Evolutionary conservation across 2,797 vertebrate genomes (phyloP).

Genomic region (Acrocephalus scirpaceus): DNA sequence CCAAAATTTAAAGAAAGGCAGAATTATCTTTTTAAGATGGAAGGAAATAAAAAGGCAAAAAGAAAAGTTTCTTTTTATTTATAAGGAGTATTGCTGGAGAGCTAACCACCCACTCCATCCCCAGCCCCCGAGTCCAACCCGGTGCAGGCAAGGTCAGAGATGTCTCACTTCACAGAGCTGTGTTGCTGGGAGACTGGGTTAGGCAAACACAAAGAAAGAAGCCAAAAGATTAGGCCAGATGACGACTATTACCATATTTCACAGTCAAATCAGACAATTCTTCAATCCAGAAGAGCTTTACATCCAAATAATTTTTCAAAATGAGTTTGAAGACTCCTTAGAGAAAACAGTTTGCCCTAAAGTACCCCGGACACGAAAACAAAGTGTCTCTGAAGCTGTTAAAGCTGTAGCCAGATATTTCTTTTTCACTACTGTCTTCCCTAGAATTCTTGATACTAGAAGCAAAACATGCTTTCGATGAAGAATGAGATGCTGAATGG

Average conservation of each 20-base stretch:
- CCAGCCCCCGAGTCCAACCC: neutral
- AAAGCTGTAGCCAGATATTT: neutral
- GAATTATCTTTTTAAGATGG: neutral
- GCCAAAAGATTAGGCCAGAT: slow-evolving; percentile 31
- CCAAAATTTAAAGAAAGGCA: neutral
- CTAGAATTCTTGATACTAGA: neutral
- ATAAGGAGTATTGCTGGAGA: neutral
- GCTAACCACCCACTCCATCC: neutral
- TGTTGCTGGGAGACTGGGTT: slow-evolving; percentile 37
- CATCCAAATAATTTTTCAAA: slow-evolving; percentile 32
- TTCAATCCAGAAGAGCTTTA: neutral
- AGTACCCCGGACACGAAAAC: neutral
- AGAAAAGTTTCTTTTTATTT: neutral
- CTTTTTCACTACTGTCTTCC: neutral
- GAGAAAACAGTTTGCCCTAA: neutral
- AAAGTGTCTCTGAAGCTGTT: neutral
- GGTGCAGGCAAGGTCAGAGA: neutral
- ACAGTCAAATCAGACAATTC: slow-evolving; percentile 15
- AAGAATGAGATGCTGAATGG: neutral
- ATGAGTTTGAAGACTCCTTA: neutral
- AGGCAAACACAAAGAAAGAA: slow-evolving; percentile 31
- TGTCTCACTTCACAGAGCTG: neutral
- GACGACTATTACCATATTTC: slow-evolving; percentile 13
- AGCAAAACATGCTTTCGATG: neutral
- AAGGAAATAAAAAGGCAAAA: neutral